Evolutionary conservation across 2,113 vertebrate genomes (phyloP).

Genomic region (Toxotes jaculatrix): DNA sequence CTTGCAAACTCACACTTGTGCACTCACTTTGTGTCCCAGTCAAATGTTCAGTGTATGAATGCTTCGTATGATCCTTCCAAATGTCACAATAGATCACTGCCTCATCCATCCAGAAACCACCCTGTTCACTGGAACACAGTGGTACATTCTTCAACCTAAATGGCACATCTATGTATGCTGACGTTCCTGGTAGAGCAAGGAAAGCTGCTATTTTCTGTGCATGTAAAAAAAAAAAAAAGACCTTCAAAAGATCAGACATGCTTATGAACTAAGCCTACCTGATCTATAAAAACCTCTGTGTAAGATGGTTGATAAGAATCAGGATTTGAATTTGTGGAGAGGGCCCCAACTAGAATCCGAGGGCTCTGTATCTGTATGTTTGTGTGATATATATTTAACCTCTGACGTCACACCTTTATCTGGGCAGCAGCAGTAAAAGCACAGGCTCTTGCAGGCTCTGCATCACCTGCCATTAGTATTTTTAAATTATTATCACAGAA

Average conservation of each 20-base stretch:
- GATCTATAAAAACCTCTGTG: background rate
- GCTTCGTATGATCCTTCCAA: background rate
- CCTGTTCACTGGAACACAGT: background rate
- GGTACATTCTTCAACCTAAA: background rate
- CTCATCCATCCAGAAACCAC: background rate
- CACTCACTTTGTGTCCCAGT: background rate
- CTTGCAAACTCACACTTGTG: background rate
- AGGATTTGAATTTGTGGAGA: background rate
- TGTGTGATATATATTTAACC: slow-evolving; percentile 5
- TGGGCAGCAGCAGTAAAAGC: background rate
- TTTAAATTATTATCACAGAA: background rate
- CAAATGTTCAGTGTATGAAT: background rate
- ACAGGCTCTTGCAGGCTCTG: background rate
- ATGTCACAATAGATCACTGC: background rate
- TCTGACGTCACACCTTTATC: background rate
- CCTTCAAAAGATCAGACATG: background rate
- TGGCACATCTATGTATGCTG: too few species aligned
- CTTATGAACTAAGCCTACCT: background rate
- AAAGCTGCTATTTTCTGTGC: background rate
- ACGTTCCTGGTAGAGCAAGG: background rate
- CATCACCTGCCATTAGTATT: background rate
- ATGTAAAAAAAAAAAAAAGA: background rate
- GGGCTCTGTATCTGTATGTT: background rate
- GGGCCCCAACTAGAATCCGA: background rate
- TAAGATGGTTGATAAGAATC: background rate